Conservation (phyloP, 2,888 invertebrate species). For the Drosophila macrospina region DNA sequence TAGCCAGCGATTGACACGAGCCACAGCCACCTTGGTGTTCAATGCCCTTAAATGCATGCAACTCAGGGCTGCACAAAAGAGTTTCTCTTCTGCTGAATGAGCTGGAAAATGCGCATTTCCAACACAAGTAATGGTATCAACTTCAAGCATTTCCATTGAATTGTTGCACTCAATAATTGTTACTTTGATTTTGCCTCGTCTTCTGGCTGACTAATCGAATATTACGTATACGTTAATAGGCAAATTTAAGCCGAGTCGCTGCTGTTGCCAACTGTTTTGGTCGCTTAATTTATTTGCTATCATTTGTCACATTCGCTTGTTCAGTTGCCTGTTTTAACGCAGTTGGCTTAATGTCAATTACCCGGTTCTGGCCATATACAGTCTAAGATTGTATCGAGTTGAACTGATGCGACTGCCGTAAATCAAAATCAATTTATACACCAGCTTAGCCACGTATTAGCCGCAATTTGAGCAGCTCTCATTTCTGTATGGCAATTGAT, state of each 20-base stretch:
- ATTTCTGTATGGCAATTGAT: conserved; percentile 33
- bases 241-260: conserved; percentile 9
- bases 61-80: conserved; percentile 44
- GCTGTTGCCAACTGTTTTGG: conserved; percentile 44
- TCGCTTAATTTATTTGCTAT: conserved; percentile 64
- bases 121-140: too few species aligned
- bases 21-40: conserved; percentile 49
- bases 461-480: conserved; percentile 18
- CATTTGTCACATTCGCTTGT: conserved; percentile 66
- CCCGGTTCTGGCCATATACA: conserved; percentile 61
- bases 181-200: not conserved
- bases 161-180: not conserved
- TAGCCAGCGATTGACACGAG: conserved; percentile 43
- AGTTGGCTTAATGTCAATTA: conserved; percentile 66
- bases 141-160: not conserved
- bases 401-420: conserved; percentile 28
- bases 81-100: conserved; percentile 9
- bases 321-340: conserved; percentile 40
- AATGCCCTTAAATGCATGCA: conserved; percentile 48
- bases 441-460: conserved; percentile 3
- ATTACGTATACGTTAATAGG: conserved; percentile 31
- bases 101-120: conserved; percentile 5
- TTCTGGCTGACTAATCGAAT: not conserved
- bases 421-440: conserved; percentile 41
- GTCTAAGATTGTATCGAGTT: conserved; percentile 8